These are phyloP conservation scores for Nycticebus coucang DNA, from an alignment of 2,113 vertebrate species.

Conservation along the genomic window DNA sequence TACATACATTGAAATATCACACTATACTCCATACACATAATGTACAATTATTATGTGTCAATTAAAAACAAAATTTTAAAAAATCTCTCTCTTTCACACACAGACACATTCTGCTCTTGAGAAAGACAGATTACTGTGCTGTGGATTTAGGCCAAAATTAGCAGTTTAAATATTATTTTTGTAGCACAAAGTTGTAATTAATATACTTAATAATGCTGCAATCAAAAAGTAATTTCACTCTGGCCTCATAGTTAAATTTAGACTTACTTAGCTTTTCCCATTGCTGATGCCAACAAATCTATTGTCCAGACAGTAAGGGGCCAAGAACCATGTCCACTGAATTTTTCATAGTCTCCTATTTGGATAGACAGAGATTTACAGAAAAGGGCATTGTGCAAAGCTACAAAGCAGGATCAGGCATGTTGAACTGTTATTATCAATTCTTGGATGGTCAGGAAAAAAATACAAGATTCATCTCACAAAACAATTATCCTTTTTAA, in stretches of 20 bases:
- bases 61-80: neutral
- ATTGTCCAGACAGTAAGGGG: neutral
- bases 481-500: neutral
- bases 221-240: conserved; percentile 41
- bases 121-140: neutral
- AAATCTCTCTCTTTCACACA: neutral
- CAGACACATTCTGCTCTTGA: neutral
- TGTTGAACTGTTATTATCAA: neutral
- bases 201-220: neutral
- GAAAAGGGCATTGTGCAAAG: neutral
- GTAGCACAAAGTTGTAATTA: neutral
- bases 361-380: conserved; percentile 24
- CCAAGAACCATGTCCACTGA: neutral
- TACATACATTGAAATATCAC: neutral
- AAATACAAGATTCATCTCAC: neutral
- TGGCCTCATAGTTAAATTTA: neutral
- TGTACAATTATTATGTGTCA: neutral
- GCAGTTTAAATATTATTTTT: neutral
- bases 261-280: conserved; percentile 42
- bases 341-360: neutral
- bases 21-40: neutral
- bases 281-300: conserved; percentile 11
- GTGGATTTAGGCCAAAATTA: neutral
- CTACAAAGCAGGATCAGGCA: neutral
- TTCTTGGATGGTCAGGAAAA: neutral